A percentile compares a stretch with the other conserved stretches of the same genome.
These are phyloP conservation scores for Laterallus jamaicensis DNA, from an alignment of 2,113 vertebrate genomes.

Conservation along the genomic window DNA sequence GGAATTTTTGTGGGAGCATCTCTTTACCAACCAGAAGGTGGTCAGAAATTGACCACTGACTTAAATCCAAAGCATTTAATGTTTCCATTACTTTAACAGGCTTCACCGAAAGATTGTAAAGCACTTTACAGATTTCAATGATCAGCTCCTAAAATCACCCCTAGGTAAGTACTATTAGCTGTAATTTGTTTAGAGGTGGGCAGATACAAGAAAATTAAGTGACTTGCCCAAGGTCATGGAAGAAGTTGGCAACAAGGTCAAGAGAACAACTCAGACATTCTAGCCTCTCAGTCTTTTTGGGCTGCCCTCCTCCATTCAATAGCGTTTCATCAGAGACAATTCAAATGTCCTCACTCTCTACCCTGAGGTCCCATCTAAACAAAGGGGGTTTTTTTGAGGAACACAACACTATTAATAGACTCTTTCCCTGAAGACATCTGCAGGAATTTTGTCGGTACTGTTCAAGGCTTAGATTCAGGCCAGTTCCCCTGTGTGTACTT, in stretches of 20 bases:
- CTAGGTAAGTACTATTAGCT: neutral
- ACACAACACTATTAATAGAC: slow-evolving; percentile 5
- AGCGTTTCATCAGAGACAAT: neutral
- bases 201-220: neutral
- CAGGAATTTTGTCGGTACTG: slow-evolving; percentile 20
- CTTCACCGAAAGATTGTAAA: neutral
- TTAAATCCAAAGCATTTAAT: neutral
- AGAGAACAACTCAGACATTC: neutral
- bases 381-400: neutral
- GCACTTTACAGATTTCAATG: neutral
- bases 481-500: slow-evolving; percentile 34
- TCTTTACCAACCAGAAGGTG: neutral
- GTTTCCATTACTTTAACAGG: neutral
- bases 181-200: neutral
- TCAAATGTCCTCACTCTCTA: neutral
- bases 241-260: neutral
- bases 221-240: neutral
- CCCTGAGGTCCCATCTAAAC: neutral
- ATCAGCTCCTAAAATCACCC: neutral
- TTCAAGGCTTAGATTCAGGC: slow-evolving; percentile 36
- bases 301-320: neutral
- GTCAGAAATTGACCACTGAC: neutral
- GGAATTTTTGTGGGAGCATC: neutral
- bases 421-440: slow-evolving; percentile 26
- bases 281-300: neutral